Conservation (phyloP, 2,113 vertebrate genomes). For the Paedocypris sp. region DNA sequence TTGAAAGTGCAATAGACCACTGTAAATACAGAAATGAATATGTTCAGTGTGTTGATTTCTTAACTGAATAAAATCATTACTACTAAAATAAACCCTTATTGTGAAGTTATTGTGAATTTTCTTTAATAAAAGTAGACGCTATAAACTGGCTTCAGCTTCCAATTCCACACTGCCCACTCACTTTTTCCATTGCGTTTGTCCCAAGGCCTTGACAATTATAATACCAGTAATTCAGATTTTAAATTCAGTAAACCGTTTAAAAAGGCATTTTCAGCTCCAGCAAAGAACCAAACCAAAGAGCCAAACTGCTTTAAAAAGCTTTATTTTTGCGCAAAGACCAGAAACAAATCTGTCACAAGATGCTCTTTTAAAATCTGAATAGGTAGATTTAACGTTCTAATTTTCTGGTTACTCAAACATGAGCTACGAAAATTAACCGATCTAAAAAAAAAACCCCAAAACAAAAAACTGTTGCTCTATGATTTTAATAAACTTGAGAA, state of each 20-base stretch:
- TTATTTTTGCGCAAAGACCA: too few relatives aligned
- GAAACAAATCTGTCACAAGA: slow-evolving; percentile 29
- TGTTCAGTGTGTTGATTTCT: slow-evolving; percentile 61
- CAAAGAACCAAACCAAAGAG: background rate
- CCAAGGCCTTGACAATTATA: too few relatives aligned
- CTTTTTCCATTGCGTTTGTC: too few relatives aligned
- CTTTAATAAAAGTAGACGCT: too few relatives aligned
- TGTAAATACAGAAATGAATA: slow-evolving; percentile 72
- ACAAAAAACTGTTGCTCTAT: slow-evolving; percentile 28
- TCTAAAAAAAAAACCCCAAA: slow-evolving; percentile 11
- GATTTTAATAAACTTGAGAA: slow-evolving; percentile 28
- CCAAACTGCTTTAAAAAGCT: slow-evolving; percentile 21
- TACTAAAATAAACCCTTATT: background rate
- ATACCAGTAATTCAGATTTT: too few relatives aligned
- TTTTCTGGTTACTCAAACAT: slow-evolving; percentile 25
- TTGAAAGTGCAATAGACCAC: slow-evolving; percentile 68
- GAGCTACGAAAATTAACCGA: slow-evolving; percentile 29
- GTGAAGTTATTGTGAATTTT: too few relatives aligned
- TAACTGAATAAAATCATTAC: slow-evolving; percentile 60
- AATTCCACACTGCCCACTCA: too few relatives aligned
- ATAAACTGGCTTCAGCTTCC: too few relatives aligned
- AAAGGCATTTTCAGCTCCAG: too few relatives aligned
- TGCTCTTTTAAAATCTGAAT: slow-evolving; percentile 27
- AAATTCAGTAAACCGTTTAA: too few relatives aligned
- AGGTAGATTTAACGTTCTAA: slow-evolving; percentile 31